A percentile compares a stretch with the other conserved stretches of the same genome.
phyloP scores from a whole-genome alignment of 2,113 vertebrate genomes.

The Dicaeum eximium region DNA sequence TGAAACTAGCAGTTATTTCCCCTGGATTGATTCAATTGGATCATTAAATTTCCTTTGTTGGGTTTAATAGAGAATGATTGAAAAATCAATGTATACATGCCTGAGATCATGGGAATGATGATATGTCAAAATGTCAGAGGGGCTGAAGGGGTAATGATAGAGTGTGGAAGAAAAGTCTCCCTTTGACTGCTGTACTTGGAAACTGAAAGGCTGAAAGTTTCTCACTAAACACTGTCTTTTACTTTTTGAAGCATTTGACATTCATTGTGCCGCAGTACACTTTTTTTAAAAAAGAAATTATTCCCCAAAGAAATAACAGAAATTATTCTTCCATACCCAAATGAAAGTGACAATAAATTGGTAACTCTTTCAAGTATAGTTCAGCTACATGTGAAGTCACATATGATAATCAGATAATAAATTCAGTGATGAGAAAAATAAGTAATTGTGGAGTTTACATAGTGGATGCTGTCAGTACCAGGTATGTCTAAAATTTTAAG shows the following conservation, averaged over 20 bases:
- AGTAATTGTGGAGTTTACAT: neutral
- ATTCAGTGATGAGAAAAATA: neutral
- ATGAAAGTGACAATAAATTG: constrained; percentile 15
- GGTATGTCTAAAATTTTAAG: neutral
- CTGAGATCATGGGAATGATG: constrained; percentile 68
- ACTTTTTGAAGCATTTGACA: constrained; percentile 69
- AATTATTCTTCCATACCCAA: constrained; percentile 30
- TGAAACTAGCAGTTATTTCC: constrained; percentile 66
- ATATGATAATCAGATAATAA: constrained; percentile 15
- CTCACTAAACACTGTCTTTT: constrained; percentile 53
- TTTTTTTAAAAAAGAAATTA: constrained; percentile 6
- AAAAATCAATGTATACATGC: constrained; percentile 71
- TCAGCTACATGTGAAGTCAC: neutral
- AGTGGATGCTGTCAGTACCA: neutral
- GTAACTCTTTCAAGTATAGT: constrained; percentile 19
- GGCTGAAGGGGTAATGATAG: constrained; percentile 70
- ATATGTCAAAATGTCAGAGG: constrained; percentile 73
- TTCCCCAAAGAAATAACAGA: constrained; percentile 68
- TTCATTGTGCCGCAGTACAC: constrained; percentile 48
- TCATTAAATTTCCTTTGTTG: constrained; percentile 71
- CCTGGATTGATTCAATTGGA: constrained; percentile 62
- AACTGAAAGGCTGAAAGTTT: constrained; percentile 65
- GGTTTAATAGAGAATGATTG: constrained; percentile 68
- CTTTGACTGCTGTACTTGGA: constrained; percentile 54
- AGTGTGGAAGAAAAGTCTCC: constrained; percentile 59